Evolutionary conservation across 1,140 invertebrate genomes (phyloP).

Genomic region (Zaprionus lachaisei): DNA sequence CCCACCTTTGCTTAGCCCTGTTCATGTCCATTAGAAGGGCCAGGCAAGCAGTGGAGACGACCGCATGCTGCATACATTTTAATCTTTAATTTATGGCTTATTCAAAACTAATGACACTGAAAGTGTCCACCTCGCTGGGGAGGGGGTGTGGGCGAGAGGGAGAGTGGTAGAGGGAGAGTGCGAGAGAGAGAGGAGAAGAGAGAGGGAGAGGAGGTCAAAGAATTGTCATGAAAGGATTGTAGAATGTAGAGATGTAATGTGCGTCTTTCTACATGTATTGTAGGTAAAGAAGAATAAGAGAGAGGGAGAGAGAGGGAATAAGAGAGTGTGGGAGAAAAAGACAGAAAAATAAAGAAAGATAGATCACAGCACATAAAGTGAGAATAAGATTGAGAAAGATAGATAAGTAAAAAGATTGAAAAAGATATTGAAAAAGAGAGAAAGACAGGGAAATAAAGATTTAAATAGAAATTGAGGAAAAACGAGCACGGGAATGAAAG

Average conservation of each 20-base stretch:
- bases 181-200: no score
- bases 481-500: background rate
- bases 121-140: slow-evolving; percentile 47
- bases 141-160: background rate
- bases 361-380: background rate
- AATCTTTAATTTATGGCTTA: slow-evolving; percentile 82
- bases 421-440: background rate
- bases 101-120: slow-evolving; percentile 81
- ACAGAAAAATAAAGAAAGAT: background rate
- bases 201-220: background rate
- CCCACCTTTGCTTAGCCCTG: background rate
- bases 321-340: background rate
- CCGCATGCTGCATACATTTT: slow-evolving; percentile 59
- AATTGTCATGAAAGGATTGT: background rate
- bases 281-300: background rate
- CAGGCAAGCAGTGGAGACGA: slow-evolving; percentile 12
- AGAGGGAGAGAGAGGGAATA: background rate
- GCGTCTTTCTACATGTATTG: background rate
- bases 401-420: background rate
- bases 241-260: background rate
- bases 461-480: background rate
- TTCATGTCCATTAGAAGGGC: slow-evolving; percentile 45
- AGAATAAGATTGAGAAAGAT: background rate
- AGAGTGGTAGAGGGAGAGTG: background rate
- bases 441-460: background rate